Conservation (phyloP, 2,797 vertebrate species). For the Zenarchopterus dispar region DNA sequence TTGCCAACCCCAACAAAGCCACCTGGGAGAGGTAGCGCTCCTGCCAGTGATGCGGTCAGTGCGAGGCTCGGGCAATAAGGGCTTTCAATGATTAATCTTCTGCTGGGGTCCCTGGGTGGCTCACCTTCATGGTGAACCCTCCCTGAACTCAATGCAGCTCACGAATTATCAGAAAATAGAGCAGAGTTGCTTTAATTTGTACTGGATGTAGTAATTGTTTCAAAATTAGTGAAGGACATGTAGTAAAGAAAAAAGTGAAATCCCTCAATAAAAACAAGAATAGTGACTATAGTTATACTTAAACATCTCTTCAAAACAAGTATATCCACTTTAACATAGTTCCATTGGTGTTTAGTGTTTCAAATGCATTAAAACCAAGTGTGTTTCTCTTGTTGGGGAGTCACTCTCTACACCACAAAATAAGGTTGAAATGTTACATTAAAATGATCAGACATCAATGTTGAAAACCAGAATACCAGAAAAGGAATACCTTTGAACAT, state of each 20-base stretch:
- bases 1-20: slow-evolving; percentile 29
- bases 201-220: background rate
- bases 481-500: too few species aligned
- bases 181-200: background rate
- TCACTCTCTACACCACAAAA: too few species aligned
- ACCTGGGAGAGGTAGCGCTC: slow-evolving; percentile 43
- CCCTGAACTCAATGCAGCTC: slow-evolving; percentile 23
- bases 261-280: background rate
- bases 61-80: slow-evolving; percentile 31
- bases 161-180: slow-evolving; percentile 20
- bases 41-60: slow-evolving; percentile 55
- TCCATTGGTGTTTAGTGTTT: background rate
- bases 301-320: background rate
- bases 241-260: background rate
- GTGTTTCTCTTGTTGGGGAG: too few species aligned
- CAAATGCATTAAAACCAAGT: too few species aligned
- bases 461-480: too few species aligned
- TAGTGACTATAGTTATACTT: background rate
- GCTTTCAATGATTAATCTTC: slow-evolving; percentile 55
- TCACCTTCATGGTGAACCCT: slow-evolving; percentile 55
- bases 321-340: background rate
- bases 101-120: slow-evolving; percentile 42
- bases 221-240: background rate
- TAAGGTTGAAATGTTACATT: too few species aligned
- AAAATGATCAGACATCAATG: too few species aligned